Evolutionary conservation across 2,113 vertebrate species (phyloP), one percentile per base, ranked within the genome.

Genomic region (Lophochroa leadbeateri): DNA sequence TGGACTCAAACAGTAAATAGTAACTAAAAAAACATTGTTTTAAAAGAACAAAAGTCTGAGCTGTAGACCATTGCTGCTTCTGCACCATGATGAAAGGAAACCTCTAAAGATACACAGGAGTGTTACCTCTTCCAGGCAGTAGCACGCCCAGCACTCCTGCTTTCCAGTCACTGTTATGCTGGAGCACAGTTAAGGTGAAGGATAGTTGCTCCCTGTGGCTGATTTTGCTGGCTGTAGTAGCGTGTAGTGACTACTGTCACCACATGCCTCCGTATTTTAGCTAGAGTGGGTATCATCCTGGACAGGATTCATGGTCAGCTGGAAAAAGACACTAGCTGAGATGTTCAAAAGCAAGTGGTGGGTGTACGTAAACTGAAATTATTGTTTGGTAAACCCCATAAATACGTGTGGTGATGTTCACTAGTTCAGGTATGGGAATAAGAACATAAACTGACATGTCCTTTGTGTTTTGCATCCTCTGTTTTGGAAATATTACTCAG

Each of bases 51-150:
- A 28, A 60, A 21, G 11, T 23, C 58, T 44, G 31, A 71, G 46
- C 52, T 70, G 68, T 4, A 27, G 31, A 60, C 19, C 17, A 17
- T 19, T 35, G 33, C 12, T 46, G 7, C 43, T 86, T 72, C 63
- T 50, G 35, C 37, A 4, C 13, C 23, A 17, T n/a, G 41, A 19
- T 21, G 55, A 58, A 83, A 50, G n/a, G 29, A 13, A 29, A 29
- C 9, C 43, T 58, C 15, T 11, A 25, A 57, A 29, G 41, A 17
- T 31, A 10, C 4, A 5, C 6, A 33, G 65, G 24, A 68, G 11
- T 3, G 0, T 17, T 46, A 4, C 25, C 33, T 50, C 29, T 17
- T 63, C 47, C 0, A 1, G 33, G 21, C 1, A 2, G 25, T 13
- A 10, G 5, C 28, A 20, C 6, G 10, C 11, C 41, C 27, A 29